Conservation (phyloP, 2,797 vertebrate species). For the Coendou prehensilis region DNA sequence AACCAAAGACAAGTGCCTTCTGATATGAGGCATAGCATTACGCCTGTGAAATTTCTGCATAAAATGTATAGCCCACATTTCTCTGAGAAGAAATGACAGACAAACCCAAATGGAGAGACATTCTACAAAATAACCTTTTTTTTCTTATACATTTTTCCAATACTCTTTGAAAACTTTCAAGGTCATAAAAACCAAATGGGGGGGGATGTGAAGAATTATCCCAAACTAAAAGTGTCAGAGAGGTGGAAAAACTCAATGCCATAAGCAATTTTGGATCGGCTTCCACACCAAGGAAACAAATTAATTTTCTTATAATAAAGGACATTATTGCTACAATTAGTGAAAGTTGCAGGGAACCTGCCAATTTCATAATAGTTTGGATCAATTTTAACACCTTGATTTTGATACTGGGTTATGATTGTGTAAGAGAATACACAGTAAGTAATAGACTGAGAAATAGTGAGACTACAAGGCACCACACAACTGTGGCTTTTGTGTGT, state of each 20-base stretch:
- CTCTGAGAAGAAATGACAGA: background rate
- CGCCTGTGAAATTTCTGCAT: background rate
- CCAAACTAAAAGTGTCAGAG: background rate
- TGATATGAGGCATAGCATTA: background rate
- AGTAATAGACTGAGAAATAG: background rate
- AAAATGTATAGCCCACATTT: background rate
- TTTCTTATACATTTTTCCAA: background rate
- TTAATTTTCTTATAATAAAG: background rate
- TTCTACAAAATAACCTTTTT: constrained; percentile 17
- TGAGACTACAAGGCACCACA: background rate
- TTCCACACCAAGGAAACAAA: background rate
- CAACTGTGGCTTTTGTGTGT: background rate
- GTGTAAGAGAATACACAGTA: background rate
- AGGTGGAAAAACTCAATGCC: background rate
- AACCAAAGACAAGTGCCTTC: background rate
- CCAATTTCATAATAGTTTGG: background rate
- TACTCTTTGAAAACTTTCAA: background rate
- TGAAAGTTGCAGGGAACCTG: background rate
- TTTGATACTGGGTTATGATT: background rate
- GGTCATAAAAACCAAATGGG: background rate
- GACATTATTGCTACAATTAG: background rate
- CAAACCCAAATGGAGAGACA: background rate
- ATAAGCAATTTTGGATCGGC: background rate
- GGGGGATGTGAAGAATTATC: background rate
- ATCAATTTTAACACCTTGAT: constrained; percentile 1